Conservation (phyloP, 2,888 invertebrate genomes). For the Standfussiana lucernea region DNA sequence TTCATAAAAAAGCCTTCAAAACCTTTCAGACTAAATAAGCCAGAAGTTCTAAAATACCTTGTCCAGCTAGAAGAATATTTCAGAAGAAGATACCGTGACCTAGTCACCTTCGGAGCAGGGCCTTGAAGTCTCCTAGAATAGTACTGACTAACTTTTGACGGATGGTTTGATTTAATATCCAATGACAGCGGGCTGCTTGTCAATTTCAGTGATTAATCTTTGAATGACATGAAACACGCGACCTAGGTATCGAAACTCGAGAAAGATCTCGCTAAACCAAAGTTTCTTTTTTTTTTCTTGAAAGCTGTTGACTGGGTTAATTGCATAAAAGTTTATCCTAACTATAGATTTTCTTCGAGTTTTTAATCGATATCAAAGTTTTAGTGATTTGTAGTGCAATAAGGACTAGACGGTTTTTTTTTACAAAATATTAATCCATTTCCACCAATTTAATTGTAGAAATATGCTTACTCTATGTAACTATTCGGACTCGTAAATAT, state of each 20-base stretch:
- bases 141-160: slow-evolving; percentile 17
- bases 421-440: no score
- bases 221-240: slow-evolving; percentile 22
- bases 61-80: slow-evolving; percentile 11
- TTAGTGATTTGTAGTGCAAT: no score
- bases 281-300: neutral
- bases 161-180: slow-evolving; percentile 30
- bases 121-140: slow-evolving; percentile 43
- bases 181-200: slow-evolving; percentile 11
- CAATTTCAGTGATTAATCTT: slow-evolving; percentile 31
- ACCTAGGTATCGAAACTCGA: neutral
- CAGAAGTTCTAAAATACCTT: slow-evolving; percentile 6
- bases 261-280: neutral
- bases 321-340: neutral
- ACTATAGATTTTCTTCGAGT: no score
- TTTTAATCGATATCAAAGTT: no score
- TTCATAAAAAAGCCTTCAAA: neutral
- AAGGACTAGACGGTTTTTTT: no score
- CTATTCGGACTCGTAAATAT: neutral
- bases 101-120: neutral
- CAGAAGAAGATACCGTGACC: slow-evolving; percentile 20
- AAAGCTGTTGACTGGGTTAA: neutral
- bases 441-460: no score
- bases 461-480: no score
- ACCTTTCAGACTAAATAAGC: neutral